These are phyloP conservation scores for Neoascia interrupta DNA, from an alignment of 2,888 invertebrate species.

Conservation along the genomic window DNA sequence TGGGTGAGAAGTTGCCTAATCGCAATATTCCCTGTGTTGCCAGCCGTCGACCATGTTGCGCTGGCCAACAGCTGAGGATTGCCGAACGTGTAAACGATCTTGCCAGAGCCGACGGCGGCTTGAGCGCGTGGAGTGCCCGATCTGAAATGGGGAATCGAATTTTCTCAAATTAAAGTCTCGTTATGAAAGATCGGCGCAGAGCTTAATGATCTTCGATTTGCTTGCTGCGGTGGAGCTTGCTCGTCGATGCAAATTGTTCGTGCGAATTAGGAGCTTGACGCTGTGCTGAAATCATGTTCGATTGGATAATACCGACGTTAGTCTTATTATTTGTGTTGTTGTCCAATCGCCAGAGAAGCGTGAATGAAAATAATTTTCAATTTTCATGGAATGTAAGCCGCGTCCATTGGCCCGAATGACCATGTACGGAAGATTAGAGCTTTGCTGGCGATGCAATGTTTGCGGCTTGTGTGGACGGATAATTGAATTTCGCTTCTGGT, in stretches of 20 bases:
- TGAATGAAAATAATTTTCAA: constrained; percentile 33
- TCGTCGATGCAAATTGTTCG: constrained; percentile 31
- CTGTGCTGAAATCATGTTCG: constrained; percentile 20
- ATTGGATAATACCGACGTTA: constrained; percentile 34
- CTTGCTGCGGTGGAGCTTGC: constrained; percentile 27
- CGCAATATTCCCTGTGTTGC: constrained; percentile 73
- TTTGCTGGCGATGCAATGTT: neutral
- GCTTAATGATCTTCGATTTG: constrained; percentile 46
- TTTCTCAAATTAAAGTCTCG: constrained; percentile 43
- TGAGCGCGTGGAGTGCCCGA: constrained; percentile 73
- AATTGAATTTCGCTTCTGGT: constrained; percentile 44
- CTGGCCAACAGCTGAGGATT: constrained; percentile 81
- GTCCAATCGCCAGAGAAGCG: constrained; percentile 19
- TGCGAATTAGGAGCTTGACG: constrained; percentile 1
- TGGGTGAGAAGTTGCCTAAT: constrained; percentile 81
- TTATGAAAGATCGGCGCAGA: constrained; percentile 50
- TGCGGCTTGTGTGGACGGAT: constrained; percentile 2
- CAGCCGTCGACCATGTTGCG: constrained; percentile 75
- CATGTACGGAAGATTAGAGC: constrained; percentile 10
- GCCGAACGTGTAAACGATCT: constrained; percentile 83
- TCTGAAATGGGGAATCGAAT: constrained; percentile 60
- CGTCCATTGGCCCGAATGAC: neutral
- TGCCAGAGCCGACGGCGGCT: constrained; percentile 80
- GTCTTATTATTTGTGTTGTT: constrained; percentile 29
- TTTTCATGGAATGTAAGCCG: constrained; percentile 36